phyloP scores from a whole-genome alignment of 2,113 vertebrate genomes.

The Rhinolophus ferrumequinum region DNA sequence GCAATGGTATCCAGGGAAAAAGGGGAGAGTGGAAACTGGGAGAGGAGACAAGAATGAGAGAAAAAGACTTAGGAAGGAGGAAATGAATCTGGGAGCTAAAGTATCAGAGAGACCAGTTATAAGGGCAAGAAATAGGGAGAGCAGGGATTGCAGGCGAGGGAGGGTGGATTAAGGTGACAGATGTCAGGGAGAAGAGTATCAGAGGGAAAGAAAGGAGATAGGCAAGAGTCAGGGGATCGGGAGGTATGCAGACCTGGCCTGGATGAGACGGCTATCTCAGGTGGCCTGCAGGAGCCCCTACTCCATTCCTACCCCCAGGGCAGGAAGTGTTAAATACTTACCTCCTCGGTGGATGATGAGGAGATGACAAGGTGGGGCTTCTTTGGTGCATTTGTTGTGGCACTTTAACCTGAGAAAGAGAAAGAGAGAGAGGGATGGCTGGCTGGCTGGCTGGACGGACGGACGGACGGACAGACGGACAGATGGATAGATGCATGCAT shows the following conservation, averaged over 20 bases:
- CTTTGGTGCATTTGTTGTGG: conserved; percentile 99
- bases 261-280: neutral
- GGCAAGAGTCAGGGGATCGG: neutral
- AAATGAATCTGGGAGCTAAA: neutral
- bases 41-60: neutral
- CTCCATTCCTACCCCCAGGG: neutral
- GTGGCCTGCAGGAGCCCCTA: neutral
- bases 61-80: neutral
- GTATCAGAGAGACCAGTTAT: neutral
- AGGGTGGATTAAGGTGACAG: neutral
- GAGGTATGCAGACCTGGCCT: neutral
- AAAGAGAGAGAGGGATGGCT: neutral
- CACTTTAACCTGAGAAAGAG: conserved; percentile 95
- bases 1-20: neutral
- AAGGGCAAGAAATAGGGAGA: neutral
- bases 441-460: rapidly evolving
- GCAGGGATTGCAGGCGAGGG: rapidly evolving
- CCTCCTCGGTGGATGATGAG: conserved; percentile 98
- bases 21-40: neutral
- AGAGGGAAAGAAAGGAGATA: neutral
- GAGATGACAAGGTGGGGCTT: conserved; percentile 98
- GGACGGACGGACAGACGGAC: rapidly evolving
- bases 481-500: too few relatives aligned
- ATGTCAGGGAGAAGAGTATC: neutral
- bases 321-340: conserved; percentile 78